phyloP scores from a whole-genome alignment of 1,140 invertebrate species.

The Limonius californicus region DNA sequence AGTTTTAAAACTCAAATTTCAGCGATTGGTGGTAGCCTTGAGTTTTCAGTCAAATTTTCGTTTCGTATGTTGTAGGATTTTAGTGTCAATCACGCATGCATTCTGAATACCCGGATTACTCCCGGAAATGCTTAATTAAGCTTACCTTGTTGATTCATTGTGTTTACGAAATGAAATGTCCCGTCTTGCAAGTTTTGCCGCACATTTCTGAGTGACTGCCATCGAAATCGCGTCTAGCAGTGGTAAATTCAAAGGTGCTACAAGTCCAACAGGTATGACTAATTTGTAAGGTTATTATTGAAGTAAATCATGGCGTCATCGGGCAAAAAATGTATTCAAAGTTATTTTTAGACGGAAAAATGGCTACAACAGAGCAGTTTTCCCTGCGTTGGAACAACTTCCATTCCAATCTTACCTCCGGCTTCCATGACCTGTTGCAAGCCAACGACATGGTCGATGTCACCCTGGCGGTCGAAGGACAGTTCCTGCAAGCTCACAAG shows the following conservation, averaged over 20 bases:
- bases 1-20: neutral
- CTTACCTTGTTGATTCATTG: constrained; percentile 33
- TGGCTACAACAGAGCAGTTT: constrained; percentile 53
- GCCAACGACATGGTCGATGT: constrained; percentile 69
- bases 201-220: neutral
- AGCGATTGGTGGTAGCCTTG: constrained; percentile 18
- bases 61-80: constrained; percentile 17
- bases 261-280: no score
- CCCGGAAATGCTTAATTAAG: constrained; percentile 45
- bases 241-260: no score
- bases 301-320: neutral
- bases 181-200: no score
- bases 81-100: constrained; percentile 33
- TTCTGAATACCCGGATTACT: constrained; percentile 44
- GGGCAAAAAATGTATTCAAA: neutral
- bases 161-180: neutral
- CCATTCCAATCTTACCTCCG: constrained; percentile 59
- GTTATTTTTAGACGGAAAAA: constrained; percentile 17
- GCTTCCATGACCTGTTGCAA: constrained; percentile 59
- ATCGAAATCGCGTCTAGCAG: no score
- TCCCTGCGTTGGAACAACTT: constrained; percentile 66
- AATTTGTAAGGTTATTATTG: neutral
- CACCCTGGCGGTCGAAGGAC: constrained; percentile 66
- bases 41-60: constrained; percentile 7
- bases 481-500: constrained; percentile 68